Conservation (phyloP, 2,113 vertebrate genomes). For the Neolamprologus cancellatus region DNA sequence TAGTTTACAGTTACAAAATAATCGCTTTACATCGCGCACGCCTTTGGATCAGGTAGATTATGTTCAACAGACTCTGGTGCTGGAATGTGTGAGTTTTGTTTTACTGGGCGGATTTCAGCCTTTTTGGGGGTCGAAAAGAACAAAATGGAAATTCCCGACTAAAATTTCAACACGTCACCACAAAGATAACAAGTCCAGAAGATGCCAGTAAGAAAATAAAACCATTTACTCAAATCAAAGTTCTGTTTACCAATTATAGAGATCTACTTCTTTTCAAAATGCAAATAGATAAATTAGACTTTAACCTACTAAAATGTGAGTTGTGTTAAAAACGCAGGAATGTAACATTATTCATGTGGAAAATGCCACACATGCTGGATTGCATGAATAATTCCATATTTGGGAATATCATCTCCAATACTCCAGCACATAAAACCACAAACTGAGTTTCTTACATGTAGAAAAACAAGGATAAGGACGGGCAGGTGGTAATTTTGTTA, state of each 20-base stretch:
- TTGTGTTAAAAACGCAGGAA: not conserved
- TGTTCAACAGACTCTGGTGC: not conserved
- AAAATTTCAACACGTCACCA: rapidly evolving
- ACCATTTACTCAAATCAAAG: not conserved
- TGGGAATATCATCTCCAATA: not conserved
- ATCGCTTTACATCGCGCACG: not conserved
- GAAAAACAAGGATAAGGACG: rapidly evolving
- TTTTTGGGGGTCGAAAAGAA: not conserved
- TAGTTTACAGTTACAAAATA: not conserved
- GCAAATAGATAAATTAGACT: not conserved
- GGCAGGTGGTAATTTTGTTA: too few relatives aligned
- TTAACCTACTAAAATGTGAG: not conserved
- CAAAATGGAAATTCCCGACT: not conserved
- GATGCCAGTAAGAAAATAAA: not conserved
- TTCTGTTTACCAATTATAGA: not conserved
- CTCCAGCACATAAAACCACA: not conserved
- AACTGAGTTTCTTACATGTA: rapidly evolving
- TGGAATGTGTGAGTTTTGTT: not conserved
- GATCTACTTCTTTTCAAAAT: not conserved
- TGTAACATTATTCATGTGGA: not conserved
- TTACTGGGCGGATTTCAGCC: not conserved
- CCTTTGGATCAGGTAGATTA: not conserved
- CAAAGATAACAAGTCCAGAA: not conserved
- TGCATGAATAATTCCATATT: not conserved
- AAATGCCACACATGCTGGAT: not conserved